Evolutionary conservation across 2,113 vertebrate genomes (phyloP), one percentile per base, ranked within the genome.

Genomic region (Vulpes lagopus): DNA sequence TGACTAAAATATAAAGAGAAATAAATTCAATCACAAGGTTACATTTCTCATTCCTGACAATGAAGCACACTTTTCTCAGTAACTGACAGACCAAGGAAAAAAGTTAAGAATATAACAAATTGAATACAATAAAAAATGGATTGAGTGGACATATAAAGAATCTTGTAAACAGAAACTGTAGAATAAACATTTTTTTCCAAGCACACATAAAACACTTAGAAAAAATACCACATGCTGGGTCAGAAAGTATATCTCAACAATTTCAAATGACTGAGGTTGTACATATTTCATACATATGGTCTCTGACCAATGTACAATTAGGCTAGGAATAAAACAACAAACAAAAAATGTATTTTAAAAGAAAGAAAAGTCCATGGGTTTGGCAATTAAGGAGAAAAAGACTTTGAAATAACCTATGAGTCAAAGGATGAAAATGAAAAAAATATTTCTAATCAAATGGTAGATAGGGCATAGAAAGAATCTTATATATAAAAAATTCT

Each of bases 221-320:
- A 62, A 90, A 94, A 87, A 78, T 83, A 15, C 15, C 22, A 43
- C 22, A 64, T 83, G 22, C 11, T 8, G 55, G 12, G 27, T 59
- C 20, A 78, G 35, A 92, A 95, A 62, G 69, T 55, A 79, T 43
- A 83, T 57, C 43, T 94, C 78, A 88, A 60, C 57, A 86, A 89
- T 62, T 82, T 96, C 49, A 19, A 43, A 71, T 43, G 8, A 78
- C 10, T 53, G 25, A 94, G 94, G n/a, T 64, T 10, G 55, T 19
- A 59, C 11, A 73, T 23, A 59, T 86, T 89, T 93, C 11, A 89
- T 80, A 65, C 10, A 55, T 38, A 43, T 76, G 49, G 35, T 57
- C 59, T 92, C 51, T 43, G 27, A 89, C 8, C 8, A 93, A 78
- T 11, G 27, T 89, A 1, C 27, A 95, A 67, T 79, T 96, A 65